Base-by-base conservation (phyloP, 92 coral and sea anemone genomes). In the Siderastrea siderea region DNA sequence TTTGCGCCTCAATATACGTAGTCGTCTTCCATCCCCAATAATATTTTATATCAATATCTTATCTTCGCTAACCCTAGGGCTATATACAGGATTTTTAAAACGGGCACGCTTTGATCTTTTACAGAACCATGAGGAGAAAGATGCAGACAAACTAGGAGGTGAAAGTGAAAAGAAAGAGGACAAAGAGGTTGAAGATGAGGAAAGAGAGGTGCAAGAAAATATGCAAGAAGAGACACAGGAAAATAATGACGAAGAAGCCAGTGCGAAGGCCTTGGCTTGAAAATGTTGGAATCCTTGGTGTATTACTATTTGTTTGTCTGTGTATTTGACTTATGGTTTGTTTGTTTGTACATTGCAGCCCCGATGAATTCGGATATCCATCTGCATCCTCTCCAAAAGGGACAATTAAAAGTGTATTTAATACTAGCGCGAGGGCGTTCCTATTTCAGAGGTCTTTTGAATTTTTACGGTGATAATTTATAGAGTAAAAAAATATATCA, bases 111-210 rank as follows among this genome's bases (percentile, higher is more conserved):
- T 4, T 6, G 6, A 65, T 71, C 7, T 71, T 15, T 71, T 14
- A 7, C 62, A 74, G 78, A 55, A 44, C 68, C 45, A 57, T 7
- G 86, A 55, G 63, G 78, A 82, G 86, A 69, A 82, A 50, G 57
- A 82, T n/a, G 7, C 77, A 0, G 86, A 10, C 12, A 57, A 46
- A 6, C 58, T 16, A 71, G 68, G 19, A 26, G 53, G 57, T 46
- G 78, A 47, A 49, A 17, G 78, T 47, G 68, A 46, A 57, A 58
- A 47, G 78, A 68, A 70, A 47, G 78, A 82, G 47, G 57, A 81
- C 15, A 49, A 46, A 1, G 55, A 47, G 47, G 70, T 10, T 45
- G 63, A 82, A 11, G 47, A 8, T 7, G 68, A 82, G 19, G 9
- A 55, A 51, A 51, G 45, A 2, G 72, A 46, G 45, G 47, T 3